phyloP scores from a whole-genome alignment of 1,140 invertebrate genomes.

The Anastrepha obliqua region DNA sequence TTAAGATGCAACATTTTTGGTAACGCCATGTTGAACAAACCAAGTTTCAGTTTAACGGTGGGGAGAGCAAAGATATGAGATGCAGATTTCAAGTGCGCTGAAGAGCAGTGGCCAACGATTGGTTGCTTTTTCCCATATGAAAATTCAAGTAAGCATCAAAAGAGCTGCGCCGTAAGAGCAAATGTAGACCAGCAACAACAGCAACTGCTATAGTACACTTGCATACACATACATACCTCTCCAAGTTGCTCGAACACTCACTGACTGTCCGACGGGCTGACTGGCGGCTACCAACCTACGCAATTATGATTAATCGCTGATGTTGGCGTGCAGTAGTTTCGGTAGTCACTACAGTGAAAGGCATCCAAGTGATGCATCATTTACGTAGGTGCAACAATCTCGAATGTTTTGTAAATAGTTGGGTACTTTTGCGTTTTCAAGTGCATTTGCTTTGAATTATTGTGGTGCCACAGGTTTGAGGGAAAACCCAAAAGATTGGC shows the following conservation, averaged over 20 bases:
- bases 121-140: neutral
- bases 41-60: neutral
- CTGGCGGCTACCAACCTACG: conserved; percentile 44
- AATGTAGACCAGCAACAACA: neutral
- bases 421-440: conserved; percentile 2
- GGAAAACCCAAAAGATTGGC: neutral
- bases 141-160: neutral
- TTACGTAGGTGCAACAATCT: conserved; percentile 52
- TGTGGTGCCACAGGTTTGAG: neutral
- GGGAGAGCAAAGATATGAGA: neutral
- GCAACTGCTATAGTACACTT: neutral
- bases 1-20: conserved; percentile 47
- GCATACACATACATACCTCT: neutral
- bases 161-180: neutral
- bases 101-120: conserved; percentile 24
- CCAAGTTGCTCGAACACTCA: neutral
- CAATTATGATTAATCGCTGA: conserved; percentile 49
- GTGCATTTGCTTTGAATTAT: conserved; percentile 27
- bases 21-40: neutral
- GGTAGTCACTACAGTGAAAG: conserved; percentile 4
- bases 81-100: conserved; percentile 20
- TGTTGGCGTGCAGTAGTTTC: neutral
- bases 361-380: conserved; percentile 31
- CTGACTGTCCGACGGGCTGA: neutral
- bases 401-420: conserved; percentile 48